These are phyloP conservation scores for Parasteatoda tepidariorum DNA, from an alignment of 1,140 invertebrate genomes.

Conservation along the genomic window DNA sequence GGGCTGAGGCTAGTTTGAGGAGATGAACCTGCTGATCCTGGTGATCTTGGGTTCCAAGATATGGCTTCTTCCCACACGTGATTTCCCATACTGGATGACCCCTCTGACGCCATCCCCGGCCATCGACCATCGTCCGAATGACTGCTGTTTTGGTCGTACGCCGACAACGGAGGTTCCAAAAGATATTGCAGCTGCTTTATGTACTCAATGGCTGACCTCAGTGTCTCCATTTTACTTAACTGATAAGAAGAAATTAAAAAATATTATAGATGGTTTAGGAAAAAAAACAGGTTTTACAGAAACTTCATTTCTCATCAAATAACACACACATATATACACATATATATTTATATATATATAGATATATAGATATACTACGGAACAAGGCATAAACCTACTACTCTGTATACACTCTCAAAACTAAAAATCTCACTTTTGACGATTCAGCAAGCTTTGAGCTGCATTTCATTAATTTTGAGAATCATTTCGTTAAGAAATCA, in stretches of 20 bases:
- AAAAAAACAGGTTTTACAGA: too few relatives aligned
- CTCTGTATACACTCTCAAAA: too few relatives aligned
- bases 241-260: conserved; percentile 73
- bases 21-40: conserved; percentile 39
- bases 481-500: too few relatives aligned
- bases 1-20: conserved; percentile 51
- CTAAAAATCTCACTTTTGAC: too few relatives aligned
- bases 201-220: conserved; percentile 92
- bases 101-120: not conserved
- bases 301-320: too few relatives aligned
- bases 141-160: not conserved
- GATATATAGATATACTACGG: too few relatives aligned
- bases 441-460: too few relatives aligned
- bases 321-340: too few relatives aligned
- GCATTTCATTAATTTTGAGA: too few relatives aligned
- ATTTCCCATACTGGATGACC: not conserved
- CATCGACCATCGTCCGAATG: not conserved
- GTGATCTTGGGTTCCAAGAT: not conserved
- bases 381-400: too few relatives aligned
- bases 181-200: conserved; percentile 86
- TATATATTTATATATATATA: too few relatives aligned
- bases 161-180: conserved; percentile 69
- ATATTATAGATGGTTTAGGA: not conserved
- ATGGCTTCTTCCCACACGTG: conserved; percentile 43
- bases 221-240: conserved; percentile 91